phyloP scores from a whole-genome alignment of 2,888 invertebrate genomes.

The Drosophila tanythrix region DNA sequence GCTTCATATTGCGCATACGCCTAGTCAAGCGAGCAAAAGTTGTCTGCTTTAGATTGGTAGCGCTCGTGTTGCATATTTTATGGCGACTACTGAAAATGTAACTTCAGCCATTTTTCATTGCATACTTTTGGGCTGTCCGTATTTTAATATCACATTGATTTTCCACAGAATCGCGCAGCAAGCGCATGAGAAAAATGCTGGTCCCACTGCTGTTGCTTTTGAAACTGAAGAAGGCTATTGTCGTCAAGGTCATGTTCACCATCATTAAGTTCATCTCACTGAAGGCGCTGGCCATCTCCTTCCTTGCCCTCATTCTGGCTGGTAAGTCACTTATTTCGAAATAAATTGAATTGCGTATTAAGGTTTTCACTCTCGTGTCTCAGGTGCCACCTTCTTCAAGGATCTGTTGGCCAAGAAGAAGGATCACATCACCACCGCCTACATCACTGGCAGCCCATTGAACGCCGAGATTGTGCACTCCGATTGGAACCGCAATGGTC shows the following conservation, averaged over 20 bases:
- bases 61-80: conserved; percentile 48
- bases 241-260: conserved; percentile 87
- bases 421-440: conserved; percentile 85
- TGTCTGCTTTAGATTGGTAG: neutral
- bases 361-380: neutral
- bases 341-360: neutral
- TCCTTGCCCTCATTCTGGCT: conserved; percentile 87
- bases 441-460: conserved; percentile 84
- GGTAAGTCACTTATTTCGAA: conserved; percentile 81
- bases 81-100: conserved; percentile 2
- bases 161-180: conserved; percentile 86
- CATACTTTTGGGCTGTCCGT: conserved; percentile 46
- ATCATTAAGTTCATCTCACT: conserved; percentile 88
- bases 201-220: conserved; percentile 88
- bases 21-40: neutral
- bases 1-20: conserved; percentile 46
- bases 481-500: conserved; percentile 85
- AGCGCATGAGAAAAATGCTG: conserved; percentile 87
- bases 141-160: neutral
- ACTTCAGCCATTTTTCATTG: neutral
- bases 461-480: conserved; percentile 85
- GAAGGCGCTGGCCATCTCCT: conserved; percentile 88
- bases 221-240: conserved; percentile 87
- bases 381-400: conserved; percentile 85
- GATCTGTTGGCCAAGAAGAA: conserved; percentile 85